Evolutionary conservation across 2,113 vertebrate genomes (phyloP), one percentile per base, ranked within the genome.

Genomic region (Beaufortia kweichowensis): DNA sequence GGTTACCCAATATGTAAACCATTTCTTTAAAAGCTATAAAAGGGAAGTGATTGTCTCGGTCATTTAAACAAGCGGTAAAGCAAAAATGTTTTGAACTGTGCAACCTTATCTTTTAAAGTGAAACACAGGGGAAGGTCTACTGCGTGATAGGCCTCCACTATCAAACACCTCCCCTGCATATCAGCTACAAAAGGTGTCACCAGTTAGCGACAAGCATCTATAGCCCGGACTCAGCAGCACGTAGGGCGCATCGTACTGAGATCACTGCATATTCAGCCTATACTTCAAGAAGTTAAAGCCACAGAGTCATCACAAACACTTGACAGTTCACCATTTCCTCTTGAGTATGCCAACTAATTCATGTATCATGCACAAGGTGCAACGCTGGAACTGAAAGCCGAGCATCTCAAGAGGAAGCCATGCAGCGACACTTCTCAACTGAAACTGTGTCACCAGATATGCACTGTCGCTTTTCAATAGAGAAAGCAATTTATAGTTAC

Each of bases 21-120:
- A 21, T 46, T 21, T 8, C 9, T 53, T 39, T 53, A 31, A 8
- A 2, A 21, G 43, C 31, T 11, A 33, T 53, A 68, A 33, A 31
- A 0, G 5, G 11, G 46, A n/a, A 3, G 65, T 21, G 26, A 2
- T n/a, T 8, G 1, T 29, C 43, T 31, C 4, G 10, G 65, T 31
- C 65, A n/a, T 76, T 29, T 31, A 26, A 55, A 39, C 11, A 21
- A 41, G 19, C 6, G n/a, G 23, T 21, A 17, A 61, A 50, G n/a
- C 17, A 28, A 15, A 60, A 19, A 48, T 29, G 48, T 50, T 28
- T 46, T n/a, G 23, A 50, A 53, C 17, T 19, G 1, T 39, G 55
- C 21, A 29, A 60, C 69, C 88, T 92, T 91, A 90, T 92, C 90
- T 57, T 66, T 68, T 78, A 62, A 85, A 84, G 71, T 72, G 80